Percentiles rank a stretch among this genome's conserved stretches.
These are phyloP conservation scores for Polydrusus tereticollis DNA, from an alignment of 2,888 invertebrate species.

Conservation along the genomic window DNA sequence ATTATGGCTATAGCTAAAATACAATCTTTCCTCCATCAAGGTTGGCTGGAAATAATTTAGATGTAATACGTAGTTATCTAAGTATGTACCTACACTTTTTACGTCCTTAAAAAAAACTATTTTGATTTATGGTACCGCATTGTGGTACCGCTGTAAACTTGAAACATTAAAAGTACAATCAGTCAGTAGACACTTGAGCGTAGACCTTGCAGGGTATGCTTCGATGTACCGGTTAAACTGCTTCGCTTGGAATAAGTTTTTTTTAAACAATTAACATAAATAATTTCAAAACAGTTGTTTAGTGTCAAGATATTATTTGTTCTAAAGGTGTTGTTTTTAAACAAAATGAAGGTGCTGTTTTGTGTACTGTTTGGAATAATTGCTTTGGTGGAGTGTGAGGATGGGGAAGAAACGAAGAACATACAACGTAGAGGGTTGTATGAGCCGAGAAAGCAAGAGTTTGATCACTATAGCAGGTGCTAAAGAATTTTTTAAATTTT, in stretches of 20 bases:
- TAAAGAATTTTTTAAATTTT: neutral
- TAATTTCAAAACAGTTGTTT: neutral
- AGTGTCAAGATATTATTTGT: neutral
- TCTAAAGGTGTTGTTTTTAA: neutral
- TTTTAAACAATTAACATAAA: slow-evolving; percentile 8
- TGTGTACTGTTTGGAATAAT: neutral
- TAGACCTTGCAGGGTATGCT: slow-evolving; percentile 7
- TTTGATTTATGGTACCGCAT: slow-evolving; percentile 9
- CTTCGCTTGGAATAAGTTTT: neutral
- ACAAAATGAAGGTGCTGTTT: slow-evolving; percentile 7
- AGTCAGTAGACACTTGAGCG: slow-evolving; percentile 2
- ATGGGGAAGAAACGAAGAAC: neutral
- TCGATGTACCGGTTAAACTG: slow-evolving; percentile 3
- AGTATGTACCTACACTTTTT: neutral
- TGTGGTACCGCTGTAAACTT: slow-evolving; percentile 2
- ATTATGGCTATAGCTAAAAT: too few relatives aligned
- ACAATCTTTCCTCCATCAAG: too few relatives aligned
- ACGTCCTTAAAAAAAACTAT: slow-evolving; percentile 13
- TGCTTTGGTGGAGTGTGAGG: neutral
- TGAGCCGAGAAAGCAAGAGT: neutral
- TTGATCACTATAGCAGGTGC: neutral
- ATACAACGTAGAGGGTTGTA: neutral
- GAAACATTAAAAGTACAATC: slow-evolving; percentile 12
- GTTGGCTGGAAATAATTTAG: neutral
- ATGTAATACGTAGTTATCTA: neutral